These are phyloP conservation scores for Athene noctua DNA, from an alignment of 2,113 vertebrate species.

Conservation along the genomic window DNA sequence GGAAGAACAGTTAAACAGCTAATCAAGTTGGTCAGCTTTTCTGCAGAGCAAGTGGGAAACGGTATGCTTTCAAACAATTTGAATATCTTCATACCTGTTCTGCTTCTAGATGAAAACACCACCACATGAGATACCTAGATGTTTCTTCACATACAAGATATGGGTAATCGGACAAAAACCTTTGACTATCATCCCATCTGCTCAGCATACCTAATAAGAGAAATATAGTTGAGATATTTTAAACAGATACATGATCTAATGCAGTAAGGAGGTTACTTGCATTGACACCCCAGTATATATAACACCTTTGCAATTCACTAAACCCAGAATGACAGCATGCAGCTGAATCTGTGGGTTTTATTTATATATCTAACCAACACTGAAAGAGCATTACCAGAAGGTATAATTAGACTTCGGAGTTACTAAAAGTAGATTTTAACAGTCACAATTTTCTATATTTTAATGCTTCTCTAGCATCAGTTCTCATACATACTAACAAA, in stretches of 20 bases:
- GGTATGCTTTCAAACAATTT: background rate
- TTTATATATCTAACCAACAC: background rate
- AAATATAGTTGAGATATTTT: background rate
- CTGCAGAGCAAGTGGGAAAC: background rate
- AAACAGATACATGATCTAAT: background rate
- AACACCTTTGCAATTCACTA: background rate
- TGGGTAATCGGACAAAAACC: conserved; percentile 89
- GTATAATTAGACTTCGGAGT: background rate
- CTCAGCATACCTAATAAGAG: conserved; percentile 87
- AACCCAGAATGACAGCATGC: background rate
- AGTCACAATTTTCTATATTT: background rate
- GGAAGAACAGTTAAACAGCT: background rate
- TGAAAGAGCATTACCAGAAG: background rate
- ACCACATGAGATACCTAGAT: conserved; percentile 89
- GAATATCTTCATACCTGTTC: conserved; percentile 82
- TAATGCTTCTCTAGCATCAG: background rate
- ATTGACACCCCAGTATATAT: background rate
- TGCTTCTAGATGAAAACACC: conserved; percentile 93
- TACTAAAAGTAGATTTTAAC: background rate
- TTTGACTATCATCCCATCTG: conserved; percentile 97
- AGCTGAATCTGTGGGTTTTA: background rate
- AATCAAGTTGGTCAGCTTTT: background rate
- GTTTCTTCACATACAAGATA: conserved; percentile 96
- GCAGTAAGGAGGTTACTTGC: background rate
- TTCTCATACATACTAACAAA: background rate